These are phyloP conservation scores for Aricia artaxerxes DNA, from an alignment of 2,888 invertebrate species.

Conservation along the genomic window DNA sequence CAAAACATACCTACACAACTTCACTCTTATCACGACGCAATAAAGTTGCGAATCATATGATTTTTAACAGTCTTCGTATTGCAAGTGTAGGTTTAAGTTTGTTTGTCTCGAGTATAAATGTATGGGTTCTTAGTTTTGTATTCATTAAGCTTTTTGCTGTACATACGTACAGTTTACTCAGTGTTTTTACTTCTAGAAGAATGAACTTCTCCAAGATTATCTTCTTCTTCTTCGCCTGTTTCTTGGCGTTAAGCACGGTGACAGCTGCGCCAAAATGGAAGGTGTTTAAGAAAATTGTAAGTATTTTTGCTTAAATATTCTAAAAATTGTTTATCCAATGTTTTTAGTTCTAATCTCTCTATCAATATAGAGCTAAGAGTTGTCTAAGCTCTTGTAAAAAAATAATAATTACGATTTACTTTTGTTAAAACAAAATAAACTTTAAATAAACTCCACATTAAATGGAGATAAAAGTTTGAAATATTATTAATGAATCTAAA, in stretches of 20 bases:
- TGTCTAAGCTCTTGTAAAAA: too few species aligned
- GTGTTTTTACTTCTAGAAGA: not conserved
- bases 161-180: not conserved
- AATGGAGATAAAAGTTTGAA: too few species aligned
- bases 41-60: not conserved
- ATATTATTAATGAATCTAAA: too few species aligned
- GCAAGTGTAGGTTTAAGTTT: not conserved
- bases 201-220: slow-evolving; percentile 54
- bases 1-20: not conserved
- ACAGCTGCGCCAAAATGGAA: slow-evolving; percentile 51
- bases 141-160: not conserved
- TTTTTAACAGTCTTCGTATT: not conserved
- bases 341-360: too few species aligned
- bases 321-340: too few species aligned
- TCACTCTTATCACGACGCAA: not conserved
- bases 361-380: too few species aligned
- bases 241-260: slow-evolving; percentile 48
- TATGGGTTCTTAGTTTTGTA: not conserved
- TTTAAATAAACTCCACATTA: too few species aligned
- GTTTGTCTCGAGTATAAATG: not conserved
- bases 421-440: too few species aligned
- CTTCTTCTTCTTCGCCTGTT: slow-evolving; percentile 50
- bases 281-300: slow-evolving; percentile 58
- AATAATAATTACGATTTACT: too few species aligned
- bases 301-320: slow-evolving; percentile 37